Evolutionary conservation across 2,888 invertebrate species (phyloP).

Genomic region (Meta bourneti): DNA sequence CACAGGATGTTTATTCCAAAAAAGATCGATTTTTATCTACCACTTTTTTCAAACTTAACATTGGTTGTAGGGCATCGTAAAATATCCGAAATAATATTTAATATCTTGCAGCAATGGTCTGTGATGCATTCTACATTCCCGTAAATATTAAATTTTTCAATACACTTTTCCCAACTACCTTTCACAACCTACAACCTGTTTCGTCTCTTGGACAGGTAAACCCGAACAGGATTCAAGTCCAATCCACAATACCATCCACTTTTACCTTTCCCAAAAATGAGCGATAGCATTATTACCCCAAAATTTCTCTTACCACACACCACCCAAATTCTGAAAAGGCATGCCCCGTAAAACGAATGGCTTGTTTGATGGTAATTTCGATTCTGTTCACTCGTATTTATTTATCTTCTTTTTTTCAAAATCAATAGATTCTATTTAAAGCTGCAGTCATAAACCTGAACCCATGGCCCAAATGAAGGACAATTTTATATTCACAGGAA

Average conservation of each 20-base stretch:
- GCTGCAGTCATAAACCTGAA: conserved; percentile 61
- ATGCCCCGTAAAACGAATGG: neutral
- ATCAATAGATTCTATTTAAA: conserved; percentile 68
- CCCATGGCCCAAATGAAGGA: conserved; percentile 57
- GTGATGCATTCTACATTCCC: too few relatives aligned
- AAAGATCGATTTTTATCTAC: too few relatives aligned
- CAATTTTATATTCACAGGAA: too few relatives aligned
- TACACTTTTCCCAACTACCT: too few relatives aligned
- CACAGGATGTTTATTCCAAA: too few relatives aligned
- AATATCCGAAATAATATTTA: too few relatives aligned
- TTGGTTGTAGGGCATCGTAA: too few relatives aligned
- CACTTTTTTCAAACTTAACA: too few relatives aligned
- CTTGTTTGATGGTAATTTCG: neutral
- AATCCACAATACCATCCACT: neutral
- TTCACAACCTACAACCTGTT: too few relatives aligned
- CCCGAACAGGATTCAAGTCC: neutral
- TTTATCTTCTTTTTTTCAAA: conserved; percentile 41
- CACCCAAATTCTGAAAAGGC: neutral
- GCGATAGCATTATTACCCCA: neutral
- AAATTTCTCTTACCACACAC: neutral
- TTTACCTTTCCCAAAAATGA: neutral
- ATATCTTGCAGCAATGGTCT: too few relatives aligned
- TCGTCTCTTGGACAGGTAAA: too few relatives aligned
- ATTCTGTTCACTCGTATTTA: neutral
- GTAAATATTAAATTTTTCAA: too few relatives aligned